These are phyloP conservation scores for Paratilapia polleni DNA, from an alignment of 2,113 vertebrate genomes.

Conservation along the genomic window DNA sequence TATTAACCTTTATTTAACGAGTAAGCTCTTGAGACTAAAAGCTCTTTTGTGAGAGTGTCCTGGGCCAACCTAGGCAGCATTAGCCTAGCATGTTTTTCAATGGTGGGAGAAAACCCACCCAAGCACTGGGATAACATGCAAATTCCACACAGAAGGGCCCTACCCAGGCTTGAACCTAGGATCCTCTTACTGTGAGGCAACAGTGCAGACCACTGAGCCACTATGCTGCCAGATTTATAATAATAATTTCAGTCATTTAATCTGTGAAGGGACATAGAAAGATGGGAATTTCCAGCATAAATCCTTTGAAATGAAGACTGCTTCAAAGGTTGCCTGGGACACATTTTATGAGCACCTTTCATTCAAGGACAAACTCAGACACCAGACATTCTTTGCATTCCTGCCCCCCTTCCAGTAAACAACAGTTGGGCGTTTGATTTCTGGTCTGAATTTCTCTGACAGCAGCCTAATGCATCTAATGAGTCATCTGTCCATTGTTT, in stretches of 20 bases:
- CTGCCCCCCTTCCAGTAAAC: constrained; percentile 57
- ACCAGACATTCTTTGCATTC: constrained; percentile 79
- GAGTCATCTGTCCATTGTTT: constrained; percentile 52
- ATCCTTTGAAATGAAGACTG: constrained; percentile 41
- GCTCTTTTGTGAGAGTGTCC: too few species aligned
- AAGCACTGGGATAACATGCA: background rate
- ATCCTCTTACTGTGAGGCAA: background rate
- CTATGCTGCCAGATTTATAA: constrained; percentile 7
- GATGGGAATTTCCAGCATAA: constrained; percentile 60
- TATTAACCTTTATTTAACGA: too few species aligned
- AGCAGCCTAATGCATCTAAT: constrained; percentile 36
- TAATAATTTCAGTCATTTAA: background rate
- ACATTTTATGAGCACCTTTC: constrained; percentile 63
- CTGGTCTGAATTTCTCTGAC: constrained; percentile 32
- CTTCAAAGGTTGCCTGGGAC: constrained; percentile 42
- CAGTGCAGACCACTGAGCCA: background rate
- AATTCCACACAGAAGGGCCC: background rate
- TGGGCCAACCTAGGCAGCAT: too few species aligned
- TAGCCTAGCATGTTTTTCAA: too few species aligned
- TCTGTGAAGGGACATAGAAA: background rate
- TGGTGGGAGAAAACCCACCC: background rate
- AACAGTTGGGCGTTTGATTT: constrained; percentile 54
- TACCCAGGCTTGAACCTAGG: background rate
- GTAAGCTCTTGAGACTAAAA: too few species aligned
- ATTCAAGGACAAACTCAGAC: constrained; percentile 66